Evolutionary conservation across 2,888 invertebrate genomes (phyloP), one percentile per base, ranked within the genome.

Genomic region (Acrocera orbiculus): DNA sequence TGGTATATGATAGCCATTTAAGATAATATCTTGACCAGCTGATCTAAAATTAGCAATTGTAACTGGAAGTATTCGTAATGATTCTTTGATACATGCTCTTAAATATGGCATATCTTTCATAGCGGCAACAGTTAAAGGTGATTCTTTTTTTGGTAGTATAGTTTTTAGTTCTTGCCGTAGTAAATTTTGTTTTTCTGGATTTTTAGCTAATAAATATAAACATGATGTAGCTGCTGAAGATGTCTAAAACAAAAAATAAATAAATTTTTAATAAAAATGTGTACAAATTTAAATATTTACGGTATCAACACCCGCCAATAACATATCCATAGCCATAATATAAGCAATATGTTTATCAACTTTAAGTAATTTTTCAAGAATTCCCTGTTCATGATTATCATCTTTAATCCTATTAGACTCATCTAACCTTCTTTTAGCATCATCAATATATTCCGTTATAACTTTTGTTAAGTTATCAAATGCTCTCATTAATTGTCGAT

Each of bases 51-150:
- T 75, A 1, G 69, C 76, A 7, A 67, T 58, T 1, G 67, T 65
- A 1, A 75, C 65, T 0, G 76, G 73, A 40, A 66, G 63, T 8
- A 76, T 42, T 44, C 81, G 64, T 25, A 79, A 53, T 0, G 73
- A 65, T 54, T 83, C 82, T 49, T 79, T 82, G 14, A 82, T 65
- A 48, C 78, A 79, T 2, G 79, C 79, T 42, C 68, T 70, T 13
- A 82, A 49, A 49, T 76, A 82, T 0, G 69, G 65, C 44, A 69
- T 60, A 30, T 65, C 53, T 16, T 61, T 58, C 20, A 69, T 51
- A 40, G 62, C 53, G 25, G 61, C 54, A 1, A 53, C 46, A 0
- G 62, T 66, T 4, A 70, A 46, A 3, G 51, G 47, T 4, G 56
- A 51, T 11, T 54, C 43, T 20, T 51, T 49, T 2, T 48, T 43